phyloP scores from a whole-genome alignment of 2,113 vertebrate species.

The Pyxicephalus adspersus region DNA sequence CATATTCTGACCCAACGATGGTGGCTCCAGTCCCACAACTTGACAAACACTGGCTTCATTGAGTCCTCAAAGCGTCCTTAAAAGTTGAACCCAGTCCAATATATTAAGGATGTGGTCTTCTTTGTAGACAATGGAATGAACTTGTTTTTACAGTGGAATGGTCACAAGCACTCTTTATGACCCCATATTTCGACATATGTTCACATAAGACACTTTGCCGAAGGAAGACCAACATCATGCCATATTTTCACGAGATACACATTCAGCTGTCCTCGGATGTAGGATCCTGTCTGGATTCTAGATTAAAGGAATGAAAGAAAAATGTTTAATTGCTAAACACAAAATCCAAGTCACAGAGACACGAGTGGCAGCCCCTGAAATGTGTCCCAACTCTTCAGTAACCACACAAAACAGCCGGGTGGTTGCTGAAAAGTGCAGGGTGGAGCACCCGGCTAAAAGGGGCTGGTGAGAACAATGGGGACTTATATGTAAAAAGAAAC shows the following conservation, averaged over 20 bases:
- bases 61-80: neutral
- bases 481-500: too few species aligned
- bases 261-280: slow-evolving; percentile 15
- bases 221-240: too few species aligned
- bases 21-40: neutral
- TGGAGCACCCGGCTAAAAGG: too few species aligned
- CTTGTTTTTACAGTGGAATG: neutral
- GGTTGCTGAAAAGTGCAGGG: too few species aligned
- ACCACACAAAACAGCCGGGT: too few species aligned
- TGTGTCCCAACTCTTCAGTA: too few species aligned
- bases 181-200: neutral
- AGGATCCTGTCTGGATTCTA: slow-evolving; percentile 37
- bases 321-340: neutral
- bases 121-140: neutral
- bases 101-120: too few species aligned
- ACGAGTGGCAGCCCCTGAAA: too few species aligned
- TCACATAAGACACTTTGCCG: neutral
- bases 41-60: neutral
- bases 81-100: neutral
- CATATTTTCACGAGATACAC: neutral
- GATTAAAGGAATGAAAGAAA: neutral
- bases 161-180: neutral
- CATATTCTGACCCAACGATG: too few species aligned
- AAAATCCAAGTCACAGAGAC: too few species aligned
- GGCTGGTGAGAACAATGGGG: too few species aligned